Base-by-base conservation (phyloP, 37 sponge, comb jelly and placozoan species). In the Ephydatia muelleri region DNA sequence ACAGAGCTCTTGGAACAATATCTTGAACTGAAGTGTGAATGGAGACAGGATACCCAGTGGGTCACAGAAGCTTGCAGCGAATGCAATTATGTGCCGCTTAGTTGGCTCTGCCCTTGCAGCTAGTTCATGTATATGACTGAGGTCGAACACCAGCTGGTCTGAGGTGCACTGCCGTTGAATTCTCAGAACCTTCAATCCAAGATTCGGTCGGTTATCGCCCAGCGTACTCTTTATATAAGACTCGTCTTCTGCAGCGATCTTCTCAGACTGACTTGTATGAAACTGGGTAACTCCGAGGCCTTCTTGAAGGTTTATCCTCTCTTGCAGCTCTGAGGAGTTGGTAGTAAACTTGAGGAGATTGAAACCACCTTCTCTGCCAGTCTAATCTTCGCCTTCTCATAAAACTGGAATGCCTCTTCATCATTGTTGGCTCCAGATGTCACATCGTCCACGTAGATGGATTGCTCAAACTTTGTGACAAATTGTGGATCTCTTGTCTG, bases 341-440 rank as follows among this genome's bases (percentile, higher is more conserved):
- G 73, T 82, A 16, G 2, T 43, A 49, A 82, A 72, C 73, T 82
- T 82, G 32, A 47, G 72, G 68, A 72, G 73, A 31, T 82, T 72
- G 73, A 82, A 82, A 2, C 83, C 83, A 39, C 83, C 83, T 38
- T 2, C 27, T 2, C 27, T 2, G 3, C 2, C 9, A 82, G 70
- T 25, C 37, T 3, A 11, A 28, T 73, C 81, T 80, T 80, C 2
- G 38, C 65, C 69, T 80, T 38, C 6, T 14, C 5, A 30, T 67
- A 80, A 4, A 80, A 3, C 8, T 32, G 65, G 36, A 80, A 33
- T 34, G 47, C 47, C 47, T 43, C 47, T 43, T 43, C 47, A 43
- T 43, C 47, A 43, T 43, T 43, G 47, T 43, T 43, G 47, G 47
- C 47, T 8, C 47, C 47, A 43, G 47, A 43, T 43, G 47, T 43